These are phyloP conservation scores for Coelopa pilipes DNA, from an alignment of 2,888 invertebrate genomes.

Conservation along the genomic window DNA sequence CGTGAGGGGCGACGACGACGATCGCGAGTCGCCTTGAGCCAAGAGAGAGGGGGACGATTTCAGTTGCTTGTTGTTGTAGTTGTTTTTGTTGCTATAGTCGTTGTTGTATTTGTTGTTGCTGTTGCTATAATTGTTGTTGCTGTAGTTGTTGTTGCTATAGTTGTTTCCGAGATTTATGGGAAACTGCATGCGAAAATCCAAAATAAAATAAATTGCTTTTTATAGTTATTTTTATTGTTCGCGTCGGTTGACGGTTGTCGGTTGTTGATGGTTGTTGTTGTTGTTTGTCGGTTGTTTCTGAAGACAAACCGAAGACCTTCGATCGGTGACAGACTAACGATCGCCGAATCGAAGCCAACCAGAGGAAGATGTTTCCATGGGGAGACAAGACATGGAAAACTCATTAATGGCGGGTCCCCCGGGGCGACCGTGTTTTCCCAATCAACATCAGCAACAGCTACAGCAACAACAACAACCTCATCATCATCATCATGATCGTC, in stretches of 20 bases:
- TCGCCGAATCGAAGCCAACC: no score
- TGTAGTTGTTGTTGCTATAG: conserved; percentile 17
- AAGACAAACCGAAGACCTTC: conserved; percentile 17
- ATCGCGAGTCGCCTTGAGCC: conserved; percentile 3
- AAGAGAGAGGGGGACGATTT: neutral
- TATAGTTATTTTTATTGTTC: neutral
- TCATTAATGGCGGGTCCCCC: no score
- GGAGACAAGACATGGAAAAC: no score
- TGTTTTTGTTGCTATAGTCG: conserved; percentile 39
- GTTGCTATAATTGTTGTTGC: conserved; percentile 13
- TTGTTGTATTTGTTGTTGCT: neutral
- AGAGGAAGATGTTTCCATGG: no score
- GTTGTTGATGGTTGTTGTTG: no score
- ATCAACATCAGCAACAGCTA: no score
- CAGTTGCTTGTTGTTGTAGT: conserved; percentile 31
- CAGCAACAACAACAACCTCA: no score
- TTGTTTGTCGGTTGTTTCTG: no score
- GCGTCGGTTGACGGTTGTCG: no score
- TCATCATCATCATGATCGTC: no score
- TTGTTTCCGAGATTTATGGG: conserved; percentile 24
- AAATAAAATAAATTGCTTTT: neutral
- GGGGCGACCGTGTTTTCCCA: no score
- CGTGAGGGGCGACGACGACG: neutral
- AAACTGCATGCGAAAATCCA: conserved; percentile 25
- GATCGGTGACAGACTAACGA: conserved; percentile 3